These are phyloP conservation scores for Xestia c-nigrum DNA, from an alignment of 2,888 invertebrate species.

Conservation along the genomic window DNA sequence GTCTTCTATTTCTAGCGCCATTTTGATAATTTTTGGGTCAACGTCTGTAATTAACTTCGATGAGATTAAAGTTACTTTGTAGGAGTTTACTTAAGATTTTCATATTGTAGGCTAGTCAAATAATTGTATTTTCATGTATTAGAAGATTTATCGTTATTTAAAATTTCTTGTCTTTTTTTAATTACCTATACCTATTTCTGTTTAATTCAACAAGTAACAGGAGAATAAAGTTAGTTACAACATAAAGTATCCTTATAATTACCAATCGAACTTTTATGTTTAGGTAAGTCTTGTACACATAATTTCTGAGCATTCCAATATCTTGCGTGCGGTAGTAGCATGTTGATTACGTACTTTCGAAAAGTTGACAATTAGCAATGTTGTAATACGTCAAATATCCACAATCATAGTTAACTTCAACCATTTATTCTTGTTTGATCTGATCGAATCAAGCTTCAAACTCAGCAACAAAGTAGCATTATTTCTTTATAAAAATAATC, in stretches of 20 bases:
- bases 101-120: neutral
- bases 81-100: neutral
- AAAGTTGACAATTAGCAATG: neutral
- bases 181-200: neutral
- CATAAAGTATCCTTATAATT: neutral
- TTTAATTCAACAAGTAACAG: neutral
- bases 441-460: neutral
- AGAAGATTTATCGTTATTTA: neutral
- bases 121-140: neutral
- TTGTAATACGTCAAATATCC: constrained; percentile 5
- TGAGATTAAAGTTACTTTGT: constrained; percentile 6
- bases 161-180: neutral
- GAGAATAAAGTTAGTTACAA: neutral
- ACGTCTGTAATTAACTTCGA: constrained; percentile 35
- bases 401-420: neutral
- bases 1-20: constrained; percentile 30
- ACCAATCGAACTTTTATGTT: neutral
- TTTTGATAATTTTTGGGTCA: constrained; percentile 41
- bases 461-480: neutral
- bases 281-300: no score
- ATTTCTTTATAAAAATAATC: constrained; percentile 8
- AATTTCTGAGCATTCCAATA: no score
- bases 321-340: neutral
- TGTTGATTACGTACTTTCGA: neutral
- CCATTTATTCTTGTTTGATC: neutral